Evolutionary conservation across 2,888 invertebrate species (phyloP).

Genomic region (Orthosia incerta): DNA sequence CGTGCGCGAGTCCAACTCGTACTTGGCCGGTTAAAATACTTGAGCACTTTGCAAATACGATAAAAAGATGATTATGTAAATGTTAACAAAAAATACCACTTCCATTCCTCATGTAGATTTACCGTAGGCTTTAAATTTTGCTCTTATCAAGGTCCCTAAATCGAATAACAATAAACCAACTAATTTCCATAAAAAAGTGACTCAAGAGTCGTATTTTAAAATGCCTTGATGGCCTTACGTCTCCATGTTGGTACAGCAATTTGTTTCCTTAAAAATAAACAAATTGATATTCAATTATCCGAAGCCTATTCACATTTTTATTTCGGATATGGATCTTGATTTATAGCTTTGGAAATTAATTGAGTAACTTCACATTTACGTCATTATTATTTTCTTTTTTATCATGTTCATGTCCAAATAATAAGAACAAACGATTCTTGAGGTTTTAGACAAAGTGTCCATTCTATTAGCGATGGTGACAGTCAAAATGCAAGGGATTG

Average conservation of each 20-base stretch:
- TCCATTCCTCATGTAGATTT: slow-evolving; percentile 4
- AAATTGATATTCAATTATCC: slow-evolving; percentile 53
- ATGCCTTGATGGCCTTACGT: slow-evolving; percentile 44
- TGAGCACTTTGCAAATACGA: not conserved
- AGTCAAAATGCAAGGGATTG: too few relatives aligned
- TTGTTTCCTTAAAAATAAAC: slow-evolving; percentile 59
- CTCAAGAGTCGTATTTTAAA: slow-evolving; percentile 40
- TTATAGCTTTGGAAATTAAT: slow-evolving; percentile 16
- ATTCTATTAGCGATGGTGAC: too few relatives aligned
- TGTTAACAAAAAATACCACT: slow-evolving; percentile 9
- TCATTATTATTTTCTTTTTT: too few relatives aligned
- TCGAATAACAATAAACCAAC: slow-evolving; percentile 49
- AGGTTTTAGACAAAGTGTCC: too few relatives aligned
- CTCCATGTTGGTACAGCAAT: slow-evolving; percentile 50
- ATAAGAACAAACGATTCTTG: not conserved
- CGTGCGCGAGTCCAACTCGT: too few relatives aligned
- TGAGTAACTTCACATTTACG: not conserved
- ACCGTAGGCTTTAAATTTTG: slow-evolving; percentile 41
- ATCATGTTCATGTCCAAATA: not conserved
- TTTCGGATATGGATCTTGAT: slow-evolving; percentile 34
- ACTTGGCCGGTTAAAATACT: too few relatives aligned
- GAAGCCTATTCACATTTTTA: slow-evolving; percentile 24
- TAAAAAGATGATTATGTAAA: slow-evolving; percentile 12
- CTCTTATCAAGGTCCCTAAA: slow-evolving; percentile 45
- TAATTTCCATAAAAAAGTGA: slow-evolving; percentile 47